phyloP scores from a whole-genome alignment of 2,888 invertebrate genomes.

The Anodontia alba region DNA sequence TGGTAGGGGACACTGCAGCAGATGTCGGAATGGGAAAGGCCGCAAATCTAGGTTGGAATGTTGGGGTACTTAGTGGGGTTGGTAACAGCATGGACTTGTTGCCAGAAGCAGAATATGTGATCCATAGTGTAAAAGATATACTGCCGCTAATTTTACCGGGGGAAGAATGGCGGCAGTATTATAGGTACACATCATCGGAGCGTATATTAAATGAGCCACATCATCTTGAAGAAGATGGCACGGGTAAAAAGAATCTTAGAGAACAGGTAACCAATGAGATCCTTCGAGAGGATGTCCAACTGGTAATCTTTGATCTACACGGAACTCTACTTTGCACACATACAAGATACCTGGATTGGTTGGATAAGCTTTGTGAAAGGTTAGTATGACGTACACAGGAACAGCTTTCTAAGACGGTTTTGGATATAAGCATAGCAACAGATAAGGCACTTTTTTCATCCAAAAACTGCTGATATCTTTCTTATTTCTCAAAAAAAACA shows the following conservation, averaged over 20 bases:
- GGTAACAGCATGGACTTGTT: constrained; percentile 74
- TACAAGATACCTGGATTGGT: constrained; percentile 85
- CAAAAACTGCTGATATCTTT: too few relatives aligned
- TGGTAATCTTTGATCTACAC: constrained; percentile 86
- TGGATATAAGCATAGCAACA: too few relatives aligned
- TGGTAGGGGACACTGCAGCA: constrained; percentile 86
- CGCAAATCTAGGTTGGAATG: constrained; percentile 84
- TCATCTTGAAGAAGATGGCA: constrained; percentile 46
- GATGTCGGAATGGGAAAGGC: constrained; percentile 85
- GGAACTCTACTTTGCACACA: constrained; percentile 86
- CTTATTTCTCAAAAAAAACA: too few relatives aligned
- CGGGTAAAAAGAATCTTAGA: background rate
- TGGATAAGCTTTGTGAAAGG: constrained; percentile 81
- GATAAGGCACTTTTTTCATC: too few relatives aligned
- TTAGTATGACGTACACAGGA: too few relatives aligned
- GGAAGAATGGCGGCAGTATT: constrained; percentile 75
- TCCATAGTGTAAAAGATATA: constrained; percentile 80
- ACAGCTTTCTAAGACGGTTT: too few relatives aligned
- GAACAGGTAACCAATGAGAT: constrained; percentile 9
- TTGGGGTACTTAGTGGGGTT: constrained; percentile 85
- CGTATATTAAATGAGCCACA: constrained; percentile 72
- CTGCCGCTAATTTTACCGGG: constrained; percentile 79
- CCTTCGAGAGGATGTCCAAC: constrained; percentile 38
- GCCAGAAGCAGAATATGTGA: constrained; percentile 78
- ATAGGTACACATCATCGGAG: constrained; percentile 64